phyloP scores from a whole-genome alignment of 1,140 invertebrate genomes.

The Bemisia tabaci region DNA sequence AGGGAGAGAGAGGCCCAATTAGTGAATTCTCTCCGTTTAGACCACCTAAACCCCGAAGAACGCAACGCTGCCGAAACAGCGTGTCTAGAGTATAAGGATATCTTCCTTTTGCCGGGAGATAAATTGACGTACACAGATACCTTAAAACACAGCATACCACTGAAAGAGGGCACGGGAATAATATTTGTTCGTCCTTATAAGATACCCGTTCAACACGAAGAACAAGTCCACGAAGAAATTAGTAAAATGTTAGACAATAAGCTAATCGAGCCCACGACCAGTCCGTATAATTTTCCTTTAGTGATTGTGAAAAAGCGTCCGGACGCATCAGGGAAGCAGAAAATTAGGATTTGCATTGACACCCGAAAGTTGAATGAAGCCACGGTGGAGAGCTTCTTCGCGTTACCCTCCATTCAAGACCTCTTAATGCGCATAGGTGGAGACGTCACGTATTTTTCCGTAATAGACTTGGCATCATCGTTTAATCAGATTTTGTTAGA shows the following conservation, averaged over 20 bases:
- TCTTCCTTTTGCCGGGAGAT: conserved; percentile 10
- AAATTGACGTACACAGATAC: conserved; percentile 1
- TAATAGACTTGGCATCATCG: neutral
- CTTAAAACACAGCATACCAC: conserved; percentile 8
- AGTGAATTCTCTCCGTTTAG: neutral
- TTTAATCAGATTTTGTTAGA: neutral
- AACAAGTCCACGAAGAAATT: neutral
- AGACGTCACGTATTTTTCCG: neutral
- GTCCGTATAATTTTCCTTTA: conserved; percentile 6
- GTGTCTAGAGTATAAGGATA: conserved; percentile 3
- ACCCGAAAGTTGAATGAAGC: conserved; percentile 27
- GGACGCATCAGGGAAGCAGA: conserved; percentile 19
- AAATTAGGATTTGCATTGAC: conserved; percentile 29
- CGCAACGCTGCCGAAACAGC: neutral
- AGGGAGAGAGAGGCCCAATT: neutral
- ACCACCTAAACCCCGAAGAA: conserved; percentile 8
- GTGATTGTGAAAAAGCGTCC: conserved; percentile 7
- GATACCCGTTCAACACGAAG: neutral
- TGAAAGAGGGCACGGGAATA: conserved; percentile 4
- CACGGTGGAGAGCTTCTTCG: conserved; percentile 30
- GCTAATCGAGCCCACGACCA: neutral
- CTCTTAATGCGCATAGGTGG: conserved; percentile 29
- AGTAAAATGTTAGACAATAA: conserved; percentile 1
- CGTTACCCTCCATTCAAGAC: conserved; percentile 37
- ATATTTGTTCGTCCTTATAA: neutral